These are phyloP conservation scores for Macaca mulatta DNA, from an alignment of 2,113 vertebrate species.

Conservation along the genomic window DNA sequence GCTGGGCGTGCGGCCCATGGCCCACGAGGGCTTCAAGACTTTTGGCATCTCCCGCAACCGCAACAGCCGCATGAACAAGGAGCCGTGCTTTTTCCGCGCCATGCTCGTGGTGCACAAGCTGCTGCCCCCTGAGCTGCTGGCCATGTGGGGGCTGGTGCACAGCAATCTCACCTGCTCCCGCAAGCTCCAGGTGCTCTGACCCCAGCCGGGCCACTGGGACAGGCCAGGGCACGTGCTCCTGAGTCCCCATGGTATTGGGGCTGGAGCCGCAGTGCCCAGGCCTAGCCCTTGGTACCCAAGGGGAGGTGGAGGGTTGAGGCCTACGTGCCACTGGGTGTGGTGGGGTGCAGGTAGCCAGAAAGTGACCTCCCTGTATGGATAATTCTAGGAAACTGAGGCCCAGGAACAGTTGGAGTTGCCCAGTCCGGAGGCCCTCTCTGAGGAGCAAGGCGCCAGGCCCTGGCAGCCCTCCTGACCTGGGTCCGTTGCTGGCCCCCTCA, in stretches of 20 bases:
- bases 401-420: not conserved
- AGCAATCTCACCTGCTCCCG: slow-evolving; percentile 92
- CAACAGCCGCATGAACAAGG: slow-evolving; percentile 94
- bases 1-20: slow-evolving; percentile 88
- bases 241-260: not conserved
- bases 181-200: slow-evolving; percentile 90
- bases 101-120: slow-evolving; percentile 99
- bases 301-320: not conserved
- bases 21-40: slow-evolving; percentile 95
- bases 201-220: not conserved
- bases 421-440: not conserved
- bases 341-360: not conserved
- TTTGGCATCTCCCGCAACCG: slow-evolving; percentile 96
- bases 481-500: not conserved
- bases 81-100: slow-evolving; percentile 94
- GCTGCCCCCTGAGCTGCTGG: slow-evolving; percentile 89
- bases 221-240: not conserved
- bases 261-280: not conserved
- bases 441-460: not conserved
- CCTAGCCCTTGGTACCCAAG: not conserved
- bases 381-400: not conserved
- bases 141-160: slow-evolving; percentile 96
- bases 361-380: not conserved
- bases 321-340: not conserved
- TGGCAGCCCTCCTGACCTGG: not conserved